Evolutionary conservation across 1,140 invertebrate genomes (phyloP), one percentile per base, ranked within the genome.

Genomic region (Apis dorsata): DNA sequence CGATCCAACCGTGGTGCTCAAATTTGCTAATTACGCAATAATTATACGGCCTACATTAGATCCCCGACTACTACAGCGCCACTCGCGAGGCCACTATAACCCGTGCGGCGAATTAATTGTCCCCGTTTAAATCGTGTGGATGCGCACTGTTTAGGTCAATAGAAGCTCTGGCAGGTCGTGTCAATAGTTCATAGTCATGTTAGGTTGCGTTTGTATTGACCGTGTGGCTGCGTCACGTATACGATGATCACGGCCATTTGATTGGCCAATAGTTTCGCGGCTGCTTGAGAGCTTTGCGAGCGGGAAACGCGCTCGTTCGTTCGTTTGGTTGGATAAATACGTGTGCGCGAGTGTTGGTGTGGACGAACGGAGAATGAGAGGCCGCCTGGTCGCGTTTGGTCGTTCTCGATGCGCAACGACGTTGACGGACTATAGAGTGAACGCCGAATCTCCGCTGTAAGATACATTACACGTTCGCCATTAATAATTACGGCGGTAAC

Each of bases 21-120:
- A 90, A 90, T 90, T 90, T 90, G 89, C 89, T 90, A 90, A 90
- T 90, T 90, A 90, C 89, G 86, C 86, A 90, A 90, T 90, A 90
- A 90, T 90, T 90, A 90, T 88, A 90, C 89, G 89, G 80, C 82
- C 89, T 84, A 86, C 86, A 86, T 89, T 86, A 89, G 88, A 88
- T 88, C 62, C 79, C 69, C 62, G 80, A 87, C 77, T 80, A 78
- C 76, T 60, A 55, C 15, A 34, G 60, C 82, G 49, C 17, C 71
- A 62, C 72, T 72, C 57, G 49, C n/a, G n/a, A 21, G 70, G 19
- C 60, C 65, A 17, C 53, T 28, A 13, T 13, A 51, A 7, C 49
- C 17, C 11, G 2, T 19, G 53, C 83, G n/a, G 75, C 24, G 53
- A 79, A 88, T 70, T 10, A 57, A 79, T 85, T 81, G 86, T 84